Evolutionary conservation across 2,888 invertebrate genomes (phyloP).

Genomic region (Drosophila rellima): DNA sequence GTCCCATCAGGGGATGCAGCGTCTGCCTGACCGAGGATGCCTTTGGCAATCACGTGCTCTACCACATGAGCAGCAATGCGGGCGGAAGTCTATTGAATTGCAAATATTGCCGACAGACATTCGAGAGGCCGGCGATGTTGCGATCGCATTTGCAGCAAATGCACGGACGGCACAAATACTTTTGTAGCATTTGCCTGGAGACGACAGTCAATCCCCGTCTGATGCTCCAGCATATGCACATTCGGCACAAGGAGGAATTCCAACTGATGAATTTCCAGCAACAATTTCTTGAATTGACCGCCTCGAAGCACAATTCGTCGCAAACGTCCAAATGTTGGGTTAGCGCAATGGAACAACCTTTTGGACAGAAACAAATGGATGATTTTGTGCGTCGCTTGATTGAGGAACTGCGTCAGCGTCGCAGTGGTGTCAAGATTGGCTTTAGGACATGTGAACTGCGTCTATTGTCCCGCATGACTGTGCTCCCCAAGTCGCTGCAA

Average conservation of each 20-base stretch:
- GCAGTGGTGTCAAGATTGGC: conserved; percentile 75
- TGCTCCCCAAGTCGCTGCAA: conserved; percentile 87
- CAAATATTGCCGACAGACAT: conserved; percentile 69
- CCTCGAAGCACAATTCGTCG: not conserved
- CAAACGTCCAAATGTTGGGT: conserved; percentile 75
- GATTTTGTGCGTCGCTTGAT: conserved; percentile 51
- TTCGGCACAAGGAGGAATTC: conserved; percentile 86
- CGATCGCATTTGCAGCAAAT: conserved; percentile 87
- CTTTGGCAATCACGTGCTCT: conserved; percentile 73
- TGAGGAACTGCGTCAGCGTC: conserved; percentile 61
- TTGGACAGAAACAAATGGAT: conserved; percentile 70
- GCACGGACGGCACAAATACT: conserved; percentile 88
- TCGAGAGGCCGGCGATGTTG: conserved; percentile 78
- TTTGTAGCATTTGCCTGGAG: conserved; percentile 88
- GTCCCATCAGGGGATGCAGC: conserved; percentile 68
- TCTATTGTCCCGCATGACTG: conserved; percentile 87
- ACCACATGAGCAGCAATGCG: conserved; percentile 60
- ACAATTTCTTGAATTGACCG: conserved; percentile 28
- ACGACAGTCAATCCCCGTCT: conserved; percentile 75
- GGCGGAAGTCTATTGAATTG: conserved; percentile 44
- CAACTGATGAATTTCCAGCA: conserved; percentile 8
- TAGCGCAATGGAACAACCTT: conserved; percentile 64
- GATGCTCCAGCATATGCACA: conserved; percentile 86
- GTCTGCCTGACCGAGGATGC: conserved; percentile 55
- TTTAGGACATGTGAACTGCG: conserved; percentile 89